These are phyloP conservation scores for Oreochromis spilurus DNA, from an alignment of 2,113 vertebrate species.

Conservation along the genomic window DNA sequence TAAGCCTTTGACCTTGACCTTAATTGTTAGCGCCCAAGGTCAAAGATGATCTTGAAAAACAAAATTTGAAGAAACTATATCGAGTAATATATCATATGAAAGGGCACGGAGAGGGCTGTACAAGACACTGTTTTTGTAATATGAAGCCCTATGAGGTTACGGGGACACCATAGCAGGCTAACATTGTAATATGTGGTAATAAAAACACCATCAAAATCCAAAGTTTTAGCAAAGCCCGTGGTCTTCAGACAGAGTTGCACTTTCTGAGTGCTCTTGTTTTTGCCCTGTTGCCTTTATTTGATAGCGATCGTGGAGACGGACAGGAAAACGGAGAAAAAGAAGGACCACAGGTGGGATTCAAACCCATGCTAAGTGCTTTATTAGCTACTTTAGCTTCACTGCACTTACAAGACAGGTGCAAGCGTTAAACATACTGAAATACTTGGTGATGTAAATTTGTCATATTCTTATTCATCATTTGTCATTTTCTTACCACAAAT, in stretches of 20 bases:
- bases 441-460: background rate
- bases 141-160: background rate
- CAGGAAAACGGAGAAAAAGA: background rate
- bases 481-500: background rate
- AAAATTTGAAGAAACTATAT: background rate
- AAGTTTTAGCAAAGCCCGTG: background rate
- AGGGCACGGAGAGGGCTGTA: background rate
- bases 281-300: background rate
- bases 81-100: background rate
- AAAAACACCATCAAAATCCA: background rate
- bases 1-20: background rate
- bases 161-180: background rate
- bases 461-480: background rate
- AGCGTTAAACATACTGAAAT: background rate
- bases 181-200: background rate
- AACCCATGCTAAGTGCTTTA: background rate
- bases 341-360: background rate
- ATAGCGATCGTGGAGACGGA: background rate
- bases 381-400: background rate
- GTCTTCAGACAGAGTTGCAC: background rate
- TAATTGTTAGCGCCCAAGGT: background rate
- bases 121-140: background rate
- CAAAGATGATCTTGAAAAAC: background rate
- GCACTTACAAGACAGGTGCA: background rate
- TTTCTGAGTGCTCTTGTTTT: background rate